phyloP scores from a whole-genome alignment of 2,797 vertebrate species.

The Meriones psammophilus region DNA sequence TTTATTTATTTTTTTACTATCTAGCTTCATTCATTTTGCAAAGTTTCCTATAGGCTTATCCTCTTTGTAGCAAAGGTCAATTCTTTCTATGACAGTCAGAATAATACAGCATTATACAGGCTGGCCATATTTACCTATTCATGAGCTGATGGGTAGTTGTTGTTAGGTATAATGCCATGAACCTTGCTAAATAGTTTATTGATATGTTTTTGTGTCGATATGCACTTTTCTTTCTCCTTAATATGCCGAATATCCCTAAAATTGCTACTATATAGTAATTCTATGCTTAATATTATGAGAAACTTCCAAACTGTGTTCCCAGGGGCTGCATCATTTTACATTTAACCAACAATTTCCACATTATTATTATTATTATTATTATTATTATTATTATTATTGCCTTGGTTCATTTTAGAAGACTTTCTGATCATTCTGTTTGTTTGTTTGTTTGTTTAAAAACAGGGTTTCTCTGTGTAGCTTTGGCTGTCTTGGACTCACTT shows the following conservation, averaged over 20 bases:
- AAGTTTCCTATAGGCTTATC: background rate
- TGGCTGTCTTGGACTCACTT: no score
- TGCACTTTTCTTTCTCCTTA: background rate
- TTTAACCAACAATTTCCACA: background rate
- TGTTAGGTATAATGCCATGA: background rate
- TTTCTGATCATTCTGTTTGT: background rate
- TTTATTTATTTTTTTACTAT: background rate
- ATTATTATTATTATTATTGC: background rate
- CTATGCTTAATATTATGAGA: slow-evolving; percentile 1
- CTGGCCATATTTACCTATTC: background rate
- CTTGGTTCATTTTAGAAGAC: background rate
- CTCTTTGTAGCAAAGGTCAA: background rate
- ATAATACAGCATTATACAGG: background rate
- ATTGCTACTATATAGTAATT: background rate
- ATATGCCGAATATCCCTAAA: background rate
- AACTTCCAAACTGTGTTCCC: background rate
- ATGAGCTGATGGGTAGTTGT: background rate
- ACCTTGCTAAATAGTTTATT: background rate
- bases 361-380: background rate
- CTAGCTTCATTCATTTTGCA: background rate
- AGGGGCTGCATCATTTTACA: background rate
- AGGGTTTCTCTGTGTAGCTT: no score
- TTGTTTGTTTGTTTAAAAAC: background rate
- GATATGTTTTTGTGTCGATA: background rate
- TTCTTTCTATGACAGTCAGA: background rate